Evolutionary conservation across 2,888 invertebrate genomes (phyloP).

Genomic region (Philopedon plagiatum): DNA sequence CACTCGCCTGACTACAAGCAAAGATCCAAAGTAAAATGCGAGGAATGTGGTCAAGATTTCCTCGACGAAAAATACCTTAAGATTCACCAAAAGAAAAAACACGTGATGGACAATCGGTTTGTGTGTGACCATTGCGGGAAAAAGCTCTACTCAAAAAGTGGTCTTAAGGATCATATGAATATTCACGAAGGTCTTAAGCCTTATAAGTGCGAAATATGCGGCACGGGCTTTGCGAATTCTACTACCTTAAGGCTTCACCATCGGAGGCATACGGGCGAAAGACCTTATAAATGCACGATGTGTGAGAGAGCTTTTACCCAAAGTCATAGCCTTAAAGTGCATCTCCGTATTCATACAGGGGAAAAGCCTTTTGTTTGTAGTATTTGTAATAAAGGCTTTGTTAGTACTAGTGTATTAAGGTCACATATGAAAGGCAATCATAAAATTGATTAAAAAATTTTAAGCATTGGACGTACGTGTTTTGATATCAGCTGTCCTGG

Average conservation of each 20-base stretch:
- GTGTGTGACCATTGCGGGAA: conserved; percentile 71
- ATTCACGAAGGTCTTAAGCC: conserved; percentile 67
- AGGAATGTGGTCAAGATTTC: conserved; percentile 56
- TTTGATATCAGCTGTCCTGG: too few species aligned
- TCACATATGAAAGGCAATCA: conserved; percentile 57
- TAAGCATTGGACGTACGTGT: too few species aligned
- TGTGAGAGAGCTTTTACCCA: conserved; percentile 59
- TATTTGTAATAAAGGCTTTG: conserved; percentile 59
- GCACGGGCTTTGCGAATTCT: conserved; percentile 72
- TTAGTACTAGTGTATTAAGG: conserved; percentile 59
- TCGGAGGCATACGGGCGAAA: conserved; percentile 71
- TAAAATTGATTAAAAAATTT: conserved; percentile 27
- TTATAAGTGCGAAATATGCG: conserved; percentile 71
- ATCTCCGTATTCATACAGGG: conserved; percentile 67
- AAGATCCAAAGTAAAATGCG: conserved; percentile 54
- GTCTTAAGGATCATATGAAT: conserved; percentile 59
- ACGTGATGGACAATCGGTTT: conserved; percentile 59
- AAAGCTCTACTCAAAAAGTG: conserved; percentile 66
- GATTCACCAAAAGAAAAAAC: conserved; percentile 64
- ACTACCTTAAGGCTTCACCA: conserved; percentile 67
- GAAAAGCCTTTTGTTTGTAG: conserved; percentile 68
- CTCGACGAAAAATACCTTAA: conserved; percentile 55
- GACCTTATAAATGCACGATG: conserved; percentile 72
- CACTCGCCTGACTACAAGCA: conserved; percentile 54
- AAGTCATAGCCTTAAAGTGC: conserved; percentile 54